Percentiles rank a stretch among this genome's conserved stretches.
Evolutionary conservation across 2,797 vertebrate species (phyloP).

Genomic region (Anguilla pacifica): DNA sequence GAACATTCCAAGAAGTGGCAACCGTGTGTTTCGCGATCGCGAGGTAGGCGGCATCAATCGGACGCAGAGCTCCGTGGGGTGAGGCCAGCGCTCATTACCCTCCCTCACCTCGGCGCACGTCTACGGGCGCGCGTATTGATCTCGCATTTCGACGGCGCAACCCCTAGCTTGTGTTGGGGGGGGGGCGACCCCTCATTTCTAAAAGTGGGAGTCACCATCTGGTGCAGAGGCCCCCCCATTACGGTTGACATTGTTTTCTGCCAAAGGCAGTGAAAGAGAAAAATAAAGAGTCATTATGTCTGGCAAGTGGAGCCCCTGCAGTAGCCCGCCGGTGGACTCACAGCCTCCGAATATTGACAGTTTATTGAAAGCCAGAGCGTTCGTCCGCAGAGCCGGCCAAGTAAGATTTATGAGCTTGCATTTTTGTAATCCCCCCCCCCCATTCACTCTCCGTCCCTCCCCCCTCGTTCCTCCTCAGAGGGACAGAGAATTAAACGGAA

Average conservation of each 20-base stretch:
- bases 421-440: constrained; percentile 18
- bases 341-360: constrained; percentile 17
- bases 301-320: neutral
- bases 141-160: constrained; percentile 31
- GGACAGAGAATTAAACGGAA: constrained; percentile 29
- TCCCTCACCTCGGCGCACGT: neutral
- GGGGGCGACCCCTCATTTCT: constrained; percentile 38
- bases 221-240: constrained; percentile 35
- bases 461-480: neutral
- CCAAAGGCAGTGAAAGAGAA: constrained; percentile 12
- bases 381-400: constrained; percentile 24
- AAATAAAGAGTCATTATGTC: constrained; percentile 32
- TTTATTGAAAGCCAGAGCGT: constrained; percentile 38
- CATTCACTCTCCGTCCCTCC: neutral
- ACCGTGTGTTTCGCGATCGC: neutral
- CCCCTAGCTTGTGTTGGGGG: constrained; percentile 27
- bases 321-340: neutral
- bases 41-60: neutral
- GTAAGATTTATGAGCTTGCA: constrained; percentile 39
- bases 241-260: constrained; percentile 34
- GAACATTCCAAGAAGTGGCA: neutral
- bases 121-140: constrained; percentile 33
- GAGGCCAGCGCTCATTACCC: neutral
- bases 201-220: constrained; percentile 42
- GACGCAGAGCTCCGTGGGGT: neutral